Percentiles rank a stretch among this genome's conserved stretches.
Evolutionary conservation across 2,797 vertebrate genomes (phyloP).

Genomic region (Gobio occitaniae): DNA sequence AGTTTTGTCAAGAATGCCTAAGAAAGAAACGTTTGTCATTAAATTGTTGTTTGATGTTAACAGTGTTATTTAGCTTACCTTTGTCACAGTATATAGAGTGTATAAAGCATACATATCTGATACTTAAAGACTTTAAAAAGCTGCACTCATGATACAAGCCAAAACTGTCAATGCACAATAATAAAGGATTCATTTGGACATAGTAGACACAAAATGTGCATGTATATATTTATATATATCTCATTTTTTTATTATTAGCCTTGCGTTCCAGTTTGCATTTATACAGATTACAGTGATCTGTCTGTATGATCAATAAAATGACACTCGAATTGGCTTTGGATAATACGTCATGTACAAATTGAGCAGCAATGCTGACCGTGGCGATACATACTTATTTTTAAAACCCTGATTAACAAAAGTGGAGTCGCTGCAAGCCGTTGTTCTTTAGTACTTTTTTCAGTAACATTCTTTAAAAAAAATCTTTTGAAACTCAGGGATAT

Average conservation of each 20-base stretch:
- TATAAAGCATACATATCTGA: neutral
- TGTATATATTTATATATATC: neutral
- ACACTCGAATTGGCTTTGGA: conserved; percentile 78
- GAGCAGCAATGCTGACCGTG: conserved; percentile 41
- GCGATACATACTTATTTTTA: conserved; percentile 62
- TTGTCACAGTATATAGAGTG: neutral
- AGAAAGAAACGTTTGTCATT: neutral
- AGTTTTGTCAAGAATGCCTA: neutral
- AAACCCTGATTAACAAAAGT: conserved; percentile 79
- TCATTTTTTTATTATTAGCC: conserved; percentile 63
- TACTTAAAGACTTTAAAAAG: neutral
- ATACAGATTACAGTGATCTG: conserved; percentile 82
- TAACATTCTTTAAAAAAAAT: conserved; percentile 61
- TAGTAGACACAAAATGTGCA: neutral
- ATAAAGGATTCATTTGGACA: neutral
- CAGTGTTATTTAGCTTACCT: neutral
- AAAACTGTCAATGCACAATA: neutral
- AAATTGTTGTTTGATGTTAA: neutral
- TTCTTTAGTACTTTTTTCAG: conserved; percentile 59
- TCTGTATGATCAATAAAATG: conserved; percentile 88
- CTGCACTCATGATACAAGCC: neutral
- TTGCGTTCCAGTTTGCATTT: conserved; percentile 92
- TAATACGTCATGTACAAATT: conserved; percentile 68
- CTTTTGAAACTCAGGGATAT: conserved; percentile 86
- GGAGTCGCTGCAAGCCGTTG: conserved; percentile 70